Percentiles rank a stretch among this genome's conserved stretches.
These are phyloP conservation scores for Drosophila crucigera DNA, from an alignment of 2,888 invertebrate species.

Conservation along the genomic window DNA sequence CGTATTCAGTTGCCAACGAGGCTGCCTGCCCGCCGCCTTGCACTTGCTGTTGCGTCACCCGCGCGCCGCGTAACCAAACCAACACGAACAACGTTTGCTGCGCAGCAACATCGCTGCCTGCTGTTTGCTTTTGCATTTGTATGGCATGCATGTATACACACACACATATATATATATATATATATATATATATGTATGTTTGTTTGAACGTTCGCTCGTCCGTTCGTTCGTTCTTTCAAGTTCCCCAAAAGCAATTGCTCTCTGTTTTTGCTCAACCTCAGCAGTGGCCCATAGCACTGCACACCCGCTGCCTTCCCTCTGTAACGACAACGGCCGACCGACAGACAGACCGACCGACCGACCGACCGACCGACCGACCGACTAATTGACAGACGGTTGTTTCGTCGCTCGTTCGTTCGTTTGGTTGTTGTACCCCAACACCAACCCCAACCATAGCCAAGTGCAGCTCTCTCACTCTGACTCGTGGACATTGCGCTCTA, in stretches of 20 bases:
- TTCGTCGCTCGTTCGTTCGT: constrained; percentile 16
- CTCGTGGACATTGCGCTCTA: constrained; percentile 36
- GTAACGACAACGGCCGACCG: constrained; percentile 36
- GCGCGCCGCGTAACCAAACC: constrained; percentile 55
- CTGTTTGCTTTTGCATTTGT: constrained; percentile 61
- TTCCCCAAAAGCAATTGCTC: constrained; percentile 54
- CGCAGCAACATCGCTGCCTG: constrained; percentile 55
- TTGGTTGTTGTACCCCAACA: neutral
- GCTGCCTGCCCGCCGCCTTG: constrained; percentile 64
- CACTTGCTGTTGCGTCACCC: constrained; percentile 80
- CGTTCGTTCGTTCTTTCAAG: constrained; percentile 42
- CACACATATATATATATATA: neutral
- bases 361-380: constrained; percentile 12
- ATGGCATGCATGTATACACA: constrained; percentile 26
- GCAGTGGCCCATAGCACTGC: constrained; percentile 37
- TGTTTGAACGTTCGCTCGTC: constrained; percentile 16
- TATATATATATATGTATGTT: constrained; percentile 6
- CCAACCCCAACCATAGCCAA: neutral
- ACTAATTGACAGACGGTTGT: constrained; percentile 20
- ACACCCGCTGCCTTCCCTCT: constrained; percentile 16
- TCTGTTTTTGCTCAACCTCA: constrained; percentile 72
- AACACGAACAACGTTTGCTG: constrained; percentile 49
- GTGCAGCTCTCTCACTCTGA: constrained; percentile 23
- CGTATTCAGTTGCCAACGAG: constrained; percentile 73
- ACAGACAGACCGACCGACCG: constrained; percentile 14